These are phyloP conservation scores for Pterocles burchelli DNA, from an alignment of 2,113 vertebrate genomes.

Conservation along the genomic window DNA sequence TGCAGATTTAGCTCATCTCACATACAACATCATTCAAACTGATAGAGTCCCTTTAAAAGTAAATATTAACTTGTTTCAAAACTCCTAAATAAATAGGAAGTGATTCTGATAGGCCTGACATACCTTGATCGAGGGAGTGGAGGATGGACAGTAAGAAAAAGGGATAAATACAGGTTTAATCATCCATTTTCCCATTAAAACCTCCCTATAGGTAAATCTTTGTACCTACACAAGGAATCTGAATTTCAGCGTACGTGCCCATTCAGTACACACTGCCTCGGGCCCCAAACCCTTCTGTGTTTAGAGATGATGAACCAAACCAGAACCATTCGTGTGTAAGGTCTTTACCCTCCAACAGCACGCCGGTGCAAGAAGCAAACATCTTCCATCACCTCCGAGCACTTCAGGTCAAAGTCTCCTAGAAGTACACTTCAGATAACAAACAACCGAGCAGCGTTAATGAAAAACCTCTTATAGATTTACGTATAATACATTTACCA, in stretches of 20 bases:
- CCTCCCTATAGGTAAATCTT: background rate
- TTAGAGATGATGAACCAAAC: background rate
- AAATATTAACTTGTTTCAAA: background rate
- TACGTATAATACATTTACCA: background rate
- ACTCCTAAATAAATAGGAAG: background rate
- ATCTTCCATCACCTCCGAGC: background rate
- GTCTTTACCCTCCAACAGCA: background rate
- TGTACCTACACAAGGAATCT: background rate
- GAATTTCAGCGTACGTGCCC: background rate
- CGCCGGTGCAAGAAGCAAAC: background rate
- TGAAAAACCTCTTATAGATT: background rate
- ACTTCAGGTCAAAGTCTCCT: background rate
- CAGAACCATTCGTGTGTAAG: background rate
- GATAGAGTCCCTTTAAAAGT: background rate
- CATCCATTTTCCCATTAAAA: background rate
- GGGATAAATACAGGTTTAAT: background rate
- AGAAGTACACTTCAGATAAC: background rate
- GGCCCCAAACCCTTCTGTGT: background rate
- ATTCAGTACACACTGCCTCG: background rate
- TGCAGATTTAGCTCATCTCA: background rate
- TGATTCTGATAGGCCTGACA: background rate
- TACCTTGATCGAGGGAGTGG: accelerated
- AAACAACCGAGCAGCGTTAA: background rate
- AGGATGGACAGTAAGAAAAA: background rate
- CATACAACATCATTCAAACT: background rate